Percentiles rank a stretch among this genome's conserved stretches.
Conservation (phyloP, 2,888 invertebrate species). For the Poecilus cupreus region DNA sequence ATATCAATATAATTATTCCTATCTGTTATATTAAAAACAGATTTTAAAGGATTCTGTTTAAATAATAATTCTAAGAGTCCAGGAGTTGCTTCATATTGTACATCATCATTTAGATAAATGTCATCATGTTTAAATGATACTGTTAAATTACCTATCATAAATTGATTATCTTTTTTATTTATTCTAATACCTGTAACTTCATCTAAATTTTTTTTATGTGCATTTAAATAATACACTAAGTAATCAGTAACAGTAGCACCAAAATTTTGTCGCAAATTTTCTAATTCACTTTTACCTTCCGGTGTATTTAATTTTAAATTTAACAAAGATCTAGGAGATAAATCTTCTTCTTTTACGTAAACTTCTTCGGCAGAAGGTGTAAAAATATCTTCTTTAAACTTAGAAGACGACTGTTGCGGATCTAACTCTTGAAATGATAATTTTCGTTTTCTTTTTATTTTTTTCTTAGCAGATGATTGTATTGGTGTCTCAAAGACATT, state of each 20-base stretch:
- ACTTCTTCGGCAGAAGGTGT: too few species aligned
- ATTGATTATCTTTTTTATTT: background rate
- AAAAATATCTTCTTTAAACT: too few species aligned
- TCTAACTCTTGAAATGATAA: too few species aligned
- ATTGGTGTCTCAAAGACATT: too few species aligned
- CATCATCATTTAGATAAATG: constrained; percentile 37
- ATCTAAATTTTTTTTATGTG: background rate
- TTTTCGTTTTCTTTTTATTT: too few species aligned
- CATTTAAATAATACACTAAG: background rate
- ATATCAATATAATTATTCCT: constrained; percentile 51
- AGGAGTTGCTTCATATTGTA: constrained; percentile 37
- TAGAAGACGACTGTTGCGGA: too few species aligned
- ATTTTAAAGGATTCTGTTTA: constrained; percentile 50
- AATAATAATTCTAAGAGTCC: constrained; percentile 59
- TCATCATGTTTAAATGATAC: background rate
- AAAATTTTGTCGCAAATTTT: background rate
- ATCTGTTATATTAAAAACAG: constrained; percentile 37
- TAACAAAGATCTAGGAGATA: too few species aligned
- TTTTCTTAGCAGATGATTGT: too few species aligned
- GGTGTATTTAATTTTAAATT: too few species aligned
- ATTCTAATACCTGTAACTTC: background rate
- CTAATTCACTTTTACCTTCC: background rate
- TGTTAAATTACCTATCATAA: constrained; percentile 50
- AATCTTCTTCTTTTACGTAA: too few species aligned
- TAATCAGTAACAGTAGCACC: background rate